Evolutionary conservation across 2,113 vertebrate species (phyloP).

Genomic region (Aldabrachelys gigantea): DNA sequence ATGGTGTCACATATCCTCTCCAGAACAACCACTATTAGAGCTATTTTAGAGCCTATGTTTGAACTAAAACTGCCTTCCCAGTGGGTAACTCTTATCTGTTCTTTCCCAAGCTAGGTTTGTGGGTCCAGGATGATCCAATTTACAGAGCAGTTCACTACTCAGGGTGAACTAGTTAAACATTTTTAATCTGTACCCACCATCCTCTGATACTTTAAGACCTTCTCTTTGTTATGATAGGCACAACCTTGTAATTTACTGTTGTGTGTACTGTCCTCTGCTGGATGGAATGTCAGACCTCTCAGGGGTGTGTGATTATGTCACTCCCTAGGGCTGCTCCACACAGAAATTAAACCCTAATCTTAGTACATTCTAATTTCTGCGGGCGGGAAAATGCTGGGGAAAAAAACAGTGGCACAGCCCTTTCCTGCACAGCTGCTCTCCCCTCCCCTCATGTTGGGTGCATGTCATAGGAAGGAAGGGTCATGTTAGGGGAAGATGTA

Average conservation of each 20-base stretch:
- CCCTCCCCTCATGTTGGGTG: not conserved
- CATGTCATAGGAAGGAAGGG: not conserved
- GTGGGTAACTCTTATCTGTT: not conserved
- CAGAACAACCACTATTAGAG: not conserved
- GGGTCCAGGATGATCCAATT: not conserved
- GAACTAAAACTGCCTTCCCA: not conserved
- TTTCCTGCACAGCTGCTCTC: not conserved
- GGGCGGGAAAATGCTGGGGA: not conserved
- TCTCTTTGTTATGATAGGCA: not conserved
- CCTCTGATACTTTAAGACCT: not conserved
- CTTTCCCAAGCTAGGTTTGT: not conserved
- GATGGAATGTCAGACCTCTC: not conserved
- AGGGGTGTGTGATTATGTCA: not conserved
- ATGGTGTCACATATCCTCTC: not conserved
- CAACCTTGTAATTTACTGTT: not conserved
- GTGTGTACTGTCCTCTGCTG: not conserved
- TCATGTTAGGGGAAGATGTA: not conserved
- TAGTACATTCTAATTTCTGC: not conserved
- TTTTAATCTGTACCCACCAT: not conserved
- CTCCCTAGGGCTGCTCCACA: not conserved
- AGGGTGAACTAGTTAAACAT: not conserved
- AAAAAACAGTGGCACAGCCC: not conserved
- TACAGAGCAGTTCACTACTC: not conserved
- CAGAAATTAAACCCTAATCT: not conserved
- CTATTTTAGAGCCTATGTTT: not conserved